Base-by-base conservation (phyloP, 2,113 vertebrate species). In the Bufo bufo region DNA sequence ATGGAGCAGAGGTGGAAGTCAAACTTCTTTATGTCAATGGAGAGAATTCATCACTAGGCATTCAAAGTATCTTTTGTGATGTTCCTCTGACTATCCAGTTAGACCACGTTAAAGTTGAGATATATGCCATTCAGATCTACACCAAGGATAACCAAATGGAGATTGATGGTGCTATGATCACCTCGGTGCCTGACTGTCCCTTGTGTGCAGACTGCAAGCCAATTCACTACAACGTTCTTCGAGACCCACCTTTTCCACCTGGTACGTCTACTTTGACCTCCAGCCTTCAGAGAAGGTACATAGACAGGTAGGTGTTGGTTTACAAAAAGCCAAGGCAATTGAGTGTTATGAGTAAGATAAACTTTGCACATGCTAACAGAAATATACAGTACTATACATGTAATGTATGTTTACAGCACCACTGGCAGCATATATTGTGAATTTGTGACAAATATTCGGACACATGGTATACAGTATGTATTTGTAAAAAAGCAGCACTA, bases 91-190 rank as follows among this genome's bases (percentile, higher is more conserved):
- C 98, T 71, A 92, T 99, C 91, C 96, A 94, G 90, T 94, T 99
- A 91, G 94, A 96, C 13, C 92, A 91, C 0, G 91, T 91, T 85
- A 94, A 95, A 5, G 93, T 96, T 82, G 96, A 97, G 71, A 96
- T 99, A 2, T 97, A 96, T 0, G 97, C 96, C 19, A 96, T 99
- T 74, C 97, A 99, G 92, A 97, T 99, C 91, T 99, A 97, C 92
- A 99, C 98, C 0, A 95, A 98, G 92, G 98, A 99, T 19, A 97
- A 99, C 88, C 96, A 97, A 90, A 93, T 99, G 86, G 98, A 99
- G 90, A 99, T 99, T 0, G 98, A 99, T 0, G 97, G 97, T 0
- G 97, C 96, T 84, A 96, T 99, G 93, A 91, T 99, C 91, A 96
- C 96, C 50, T 99, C 98, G 3, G 90, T 95, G 45, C 93, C 96